Conservation (phyloP, 1,140 invertebrate genomes). For the Globodera ellingtonae region DNA sequence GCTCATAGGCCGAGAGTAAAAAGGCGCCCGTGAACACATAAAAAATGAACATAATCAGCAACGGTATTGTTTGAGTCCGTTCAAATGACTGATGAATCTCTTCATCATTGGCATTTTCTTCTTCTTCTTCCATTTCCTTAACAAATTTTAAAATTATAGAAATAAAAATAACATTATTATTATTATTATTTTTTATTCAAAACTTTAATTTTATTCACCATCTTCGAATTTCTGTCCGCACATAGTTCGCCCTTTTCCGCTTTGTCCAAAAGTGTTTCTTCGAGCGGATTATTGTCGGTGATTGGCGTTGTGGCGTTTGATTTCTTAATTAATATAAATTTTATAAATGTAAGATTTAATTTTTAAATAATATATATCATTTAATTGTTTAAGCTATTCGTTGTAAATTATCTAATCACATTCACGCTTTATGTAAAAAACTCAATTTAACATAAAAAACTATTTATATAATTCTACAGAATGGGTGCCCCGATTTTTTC, state of each 20-base stretch:
- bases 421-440: too few species aligned
- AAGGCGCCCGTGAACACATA: constrained; percentile 34
- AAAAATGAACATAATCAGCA: constrained; percentile 35
- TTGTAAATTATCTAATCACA: too few species aligned
- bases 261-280: background rate
- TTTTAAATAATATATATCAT: too few species aligned
- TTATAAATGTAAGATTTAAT: too few species aligned
- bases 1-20: constrained; percentile 40
- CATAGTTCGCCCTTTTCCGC: background rate
- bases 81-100: constrained; percentile 30
- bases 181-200: too few species aligned
- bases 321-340: background rate
- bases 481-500: too few species aligned
- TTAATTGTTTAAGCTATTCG: too few species aligned
- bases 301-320: background rate
- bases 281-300: background rate
- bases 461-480: too few species aligned
- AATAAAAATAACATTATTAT: background rate
- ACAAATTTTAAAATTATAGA: background rate
- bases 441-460: too few species aligned
- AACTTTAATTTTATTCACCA: background rate
- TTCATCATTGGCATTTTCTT: constrained; percentile 33
- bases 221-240: background rate
- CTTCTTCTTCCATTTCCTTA: constrained; percentile 18
- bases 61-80: constrained; percentile 28